Conservation (phyloP, 2,797 vertebrate species). For the Chaenodraco wilsoni region DNA sequence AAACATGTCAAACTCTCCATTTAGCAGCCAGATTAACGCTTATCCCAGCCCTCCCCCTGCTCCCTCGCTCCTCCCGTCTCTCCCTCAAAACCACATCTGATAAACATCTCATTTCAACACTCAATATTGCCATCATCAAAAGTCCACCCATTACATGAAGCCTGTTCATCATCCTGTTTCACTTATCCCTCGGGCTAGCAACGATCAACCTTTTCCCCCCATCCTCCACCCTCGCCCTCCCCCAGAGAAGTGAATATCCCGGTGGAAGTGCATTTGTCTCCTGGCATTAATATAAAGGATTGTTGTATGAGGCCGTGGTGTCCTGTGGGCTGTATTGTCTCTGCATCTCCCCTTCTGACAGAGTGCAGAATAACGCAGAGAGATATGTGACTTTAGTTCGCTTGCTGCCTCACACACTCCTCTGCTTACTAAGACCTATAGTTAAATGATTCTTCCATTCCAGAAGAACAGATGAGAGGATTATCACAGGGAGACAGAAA, state of each 20-base stretch:
- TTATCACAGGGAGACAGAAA: slow-evolving; percentile 66
- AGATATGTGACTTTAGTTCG: slow-evolving; percentile 72
- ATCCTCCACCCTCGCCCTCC: slow-evolving; percentile 43
- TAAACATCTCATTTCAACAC: slow-evolving; percentile 85
- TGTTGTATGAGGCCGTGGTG: slow-evolving; percentile 63
- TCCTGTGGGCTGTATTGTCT: slow-evolving; percentile 76
- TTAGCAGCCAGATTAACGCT: slow-evolving; percentile 86
- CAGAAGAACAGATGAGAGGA: slow-evolving; percentile 67
- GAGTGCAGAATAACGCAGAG: slow-evolving; percentile 73
- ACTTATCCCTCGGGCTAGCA: slow-evolving; percentile 61
- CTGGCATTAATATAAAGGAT: slow-evolving; percentile 74
- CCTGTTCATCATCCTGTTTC: slow-evolving; percentile 86
- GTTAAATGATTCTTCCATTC: slow-evolving; percentile 68
- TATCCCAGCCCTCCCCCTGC: slow-evolving; percentile 77
- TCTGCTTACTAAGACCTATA: slow-evolving; percentile 54
- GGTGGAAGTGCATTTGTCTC: slow-evolving; percentile 73
- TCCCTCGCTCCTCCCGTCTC: slow-evolving; percentile 75
- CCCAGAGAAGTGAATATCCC: slow-evolving; percentile 51
- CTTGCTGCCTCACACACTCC: slow-evolving; percentile 53
- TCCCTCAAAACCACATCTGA: slow-evolving; percentile 88
- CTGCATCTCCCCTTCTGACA: slow-evolving; percentile 67
- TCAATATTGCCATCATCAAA: slow-evolving; percentile 89
- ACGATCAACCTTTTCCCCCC: slow-evolving; percentile 52
- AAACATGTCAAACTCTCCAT: slow-evolving; percentile 78
- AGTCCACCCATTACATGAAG: slow-evolving; percentile 80